A percentile compares a stretch with the other conserved stretches of the same genome.
Conservation (phyloP, 2,113 vertebrate genomes). For the Equus quagga region DNA sequence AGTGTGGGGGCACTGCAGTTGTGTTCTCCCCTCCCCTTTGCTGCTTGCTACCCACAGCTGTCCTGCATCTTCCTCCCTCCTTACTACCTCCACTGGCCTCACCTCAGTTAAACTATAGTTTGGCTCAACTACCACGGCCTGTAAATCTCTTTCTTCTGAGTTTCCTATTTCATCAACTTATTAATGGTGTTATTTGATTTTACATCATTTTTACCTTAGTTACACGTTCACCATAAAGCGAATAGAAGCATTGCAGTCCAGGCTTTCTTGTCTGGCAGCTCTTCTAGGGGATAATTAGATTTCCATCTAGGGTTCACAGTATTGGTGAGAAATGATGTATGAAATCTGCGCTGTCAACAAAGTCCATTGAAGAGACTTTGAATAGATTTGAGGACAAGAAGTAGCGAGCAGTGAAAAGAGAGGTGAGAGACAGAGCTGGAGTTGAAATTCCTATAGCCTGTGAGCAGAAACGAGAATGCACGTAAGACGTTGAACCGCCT, state of each 20-base stretch:
- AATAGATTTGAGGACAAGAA: background rate
- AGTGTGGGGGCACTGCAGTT: background rate
- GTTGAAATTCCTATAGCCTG: background rate
- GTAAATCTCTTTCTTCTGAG: background rate
- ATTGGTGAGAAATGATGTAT: background rate
- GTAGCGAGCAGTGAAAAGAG: background rate
- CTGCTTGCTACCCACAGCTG: background rate
- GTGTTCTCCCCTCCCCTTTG: background rate
- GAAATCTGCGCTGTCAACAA: background rate
- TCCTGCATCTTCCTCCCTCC: background rate
- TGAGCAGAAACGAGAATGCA: background rate
- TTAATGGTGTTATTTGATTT: background rate
- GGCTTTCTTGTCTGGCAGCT: background rate
- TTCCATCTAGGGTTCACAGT: background rate
- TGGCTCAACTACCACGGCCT: background rate
- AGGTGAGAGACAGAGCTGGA: background rate
- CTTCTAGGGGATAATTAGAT: background rate
- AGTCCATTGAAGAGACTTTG: background rate
- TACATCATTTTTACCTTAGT: background rate
- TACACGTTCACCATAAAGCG: background rate
- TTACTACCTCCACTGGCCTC: background rate
- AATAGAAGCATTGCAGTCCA: background rate
- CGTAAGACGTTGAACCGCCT: background rate
- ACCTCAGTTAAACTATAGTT: background rate
- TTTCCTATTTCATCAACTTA: slow-evolving; percentile 16